Conservation (phyloP, 1,140 invertebrate species). For the Matsumurasca onukii region DNA sequence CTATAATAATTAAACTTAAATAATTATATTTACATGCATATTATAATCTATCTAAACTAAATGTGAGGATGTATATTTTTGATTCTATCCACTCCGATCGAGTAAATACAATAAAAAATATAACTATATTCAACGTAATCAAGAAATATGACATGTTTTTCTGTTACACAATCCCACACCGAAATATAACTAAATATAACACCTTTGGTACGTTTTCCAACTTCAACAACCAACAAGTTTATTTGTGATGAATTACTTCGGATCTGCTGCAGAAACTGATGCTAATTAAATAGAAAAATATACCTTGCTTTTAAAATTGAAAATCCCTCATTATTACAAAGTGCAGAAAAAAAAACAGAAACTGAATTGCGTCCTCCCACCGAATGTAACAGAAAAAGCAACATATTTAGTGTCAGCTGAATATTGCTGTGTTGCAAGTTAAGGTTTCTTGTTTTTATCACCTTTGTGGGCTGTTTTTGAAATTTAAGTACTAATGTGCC, state of each 20-base stretch:
- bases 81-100: background rate
- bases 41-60: too few relatives aligned
- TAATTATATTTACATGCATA: slow-evolving; percentile 3
- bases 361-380: background rate
- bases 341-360: too few relatives aligned
- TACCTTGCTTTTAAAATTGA: too few relatives aligned
- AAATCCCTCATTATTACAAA: too few relatives aligned
- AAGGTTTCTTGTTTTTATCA: slow-evolving; percentile 1
- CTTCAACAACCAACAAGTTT: background rate
- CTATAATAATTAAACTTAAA: background rate
- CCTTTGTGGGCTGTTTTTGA: too few relatives aligned
- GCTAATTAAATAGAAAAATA: too few relatives aligned
- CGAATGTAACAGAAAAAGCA: slow-evolving; percentile 16
- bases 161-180: background rate
- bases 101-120: slow-evolving; percentile 3
- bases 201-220: background rate
- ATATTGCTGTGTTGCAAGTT: slow-evolving; percentile 13
- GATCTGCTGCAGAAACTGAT: background rate
- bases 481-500: background rate
- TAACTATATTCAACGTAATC: background rate
- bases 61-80: slow-evolving; percentile 17
- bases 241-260: background rate
- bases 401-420: background rate
- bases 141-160: slow-evolving; percentile 4
- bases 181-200: background rate